A percentile compares a stretch with the other conserved stretches of the same genome.
These are phyloP conservation scores for Malurus alboscapulatus DNA, from an alignment of 2,113 vertebrate genomes.

Conservation along the genomic window DNA sequence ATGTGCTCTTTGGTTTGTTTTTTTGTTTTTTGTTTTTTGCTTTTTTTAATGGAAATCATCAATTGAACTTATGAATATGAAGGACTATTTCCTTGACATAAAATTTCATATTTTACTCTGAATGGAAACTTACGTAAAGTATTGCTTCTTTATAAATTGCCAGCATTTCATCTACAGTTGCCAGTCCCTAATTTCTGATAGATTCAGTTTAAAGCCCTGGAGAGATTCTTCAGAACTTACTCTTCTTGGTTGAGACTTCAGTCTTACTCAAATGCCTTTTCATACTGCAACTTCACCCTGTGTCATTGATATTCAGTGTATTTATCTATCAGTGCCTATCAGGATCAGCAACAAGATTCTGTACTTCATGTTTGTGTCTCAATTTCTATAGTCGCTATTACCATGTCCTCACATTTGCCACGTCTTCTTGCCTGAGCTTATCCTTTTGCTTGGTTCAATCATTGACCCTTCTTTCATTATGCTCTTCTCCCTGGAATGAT, in stretches of 20 bases:
- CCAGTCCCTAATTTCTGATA: background rate
- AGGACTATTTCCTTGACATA: background rate
- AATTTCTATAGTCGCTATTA: background rate
- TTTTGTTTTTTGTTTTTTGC: background rate
- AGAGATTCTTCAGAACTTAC: background rate
- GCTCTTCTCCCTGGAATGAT: background rate
- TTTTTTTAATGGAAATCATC: background rate
- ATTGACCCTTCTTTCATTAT: background rate
- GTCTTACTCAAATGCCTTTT: background rate
- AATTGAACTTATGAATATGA: background rate
- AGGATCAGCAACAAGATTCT: background rate
- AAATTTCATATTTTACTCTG: background rate
- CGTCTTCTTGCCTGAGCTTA: background rate
- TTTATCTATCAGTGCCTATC: background rate
- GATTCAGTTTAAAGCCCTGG: background rate
- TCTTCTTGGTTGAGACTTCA: background rate
- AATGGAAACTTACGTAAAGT: background rate
- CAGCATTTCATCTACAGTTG: background rate
- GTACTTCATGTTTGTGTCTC: background rate
- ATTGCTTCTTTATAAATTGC: background rate
- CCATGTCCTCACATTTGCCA: background rate
- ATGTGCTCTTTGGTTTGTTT: background rate
- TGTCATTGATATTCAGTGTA: background rate
- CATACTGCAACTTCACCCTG: fast-evolving
- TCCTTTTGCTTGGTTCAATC: background rate